These are phyloP conservation scores for Corella eumyota DNA, from an alignment of 23 tunicate species.

Conservation along the genomic window DNA sequence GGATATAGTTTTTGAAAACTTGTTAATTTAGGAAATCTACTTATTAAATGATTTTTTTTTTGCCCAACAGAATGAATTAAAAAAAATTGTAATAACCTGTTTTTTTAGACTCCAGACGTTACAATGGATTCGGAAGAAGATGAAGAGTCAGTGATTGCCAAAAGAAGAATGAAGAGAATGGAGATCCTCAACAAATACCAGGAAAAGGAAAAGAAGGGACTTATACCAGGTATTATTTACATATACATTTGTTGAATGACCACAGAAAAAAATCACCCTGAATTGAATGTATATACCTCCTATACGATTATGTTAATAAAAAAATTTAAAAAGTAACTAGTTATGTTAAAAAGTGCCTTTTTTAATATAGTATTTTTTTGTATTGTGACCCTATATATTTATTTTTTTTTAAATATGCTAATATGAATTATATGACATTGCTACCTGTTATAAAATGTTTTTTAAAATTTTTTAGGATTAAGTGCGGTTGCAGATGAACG, in stretches of 20 bases:
- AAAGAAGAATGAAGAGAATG: conserved; percentile 44
- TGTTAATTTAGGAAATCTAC: too few relatives aligned
- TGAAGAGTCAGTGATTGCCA: conserved; percentile 66
- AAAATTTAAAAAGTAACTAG: background rate
- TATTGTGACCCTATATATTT: background rate
- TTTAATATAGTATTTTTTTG: background rate
- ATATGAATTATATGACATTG: too few relatives aligned
- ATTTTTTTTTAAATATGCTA: too few relatives aligned
- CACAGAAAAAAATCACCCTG: background rate
- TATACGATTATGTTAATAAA: background rate
- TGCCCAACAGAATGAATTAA: too few relatives aligned
- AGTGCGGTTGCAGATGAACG: conserved; percentile 72
- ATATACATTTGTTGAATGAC: background rate
- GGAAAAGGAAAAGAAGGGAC: conserved; percentile 73
- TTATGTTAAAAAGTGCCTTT: background rate
- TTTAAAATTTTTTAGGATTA: conserved; percentile 37
- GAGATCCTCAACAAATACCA: conserved; percentile 66
- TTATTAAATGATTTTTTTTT: too few relatives aligned
- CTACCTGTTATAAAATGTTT: too few relatives aligned
- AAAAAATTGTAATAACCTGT: too few relatives aligned
- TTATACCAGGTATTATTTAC: conserved; percentile 36
- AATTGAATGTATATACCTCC: background rate
- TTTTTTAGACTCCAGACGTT: too few relatives aligned
- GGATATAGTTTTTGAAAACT: too few relatives aligned
- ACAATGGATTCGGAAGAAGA: conserved; percentile 76